phyloP scores from a whole-genome alignment of 92 coral and sea anemone species.

The Parazoanthus swiftii region DNA sequence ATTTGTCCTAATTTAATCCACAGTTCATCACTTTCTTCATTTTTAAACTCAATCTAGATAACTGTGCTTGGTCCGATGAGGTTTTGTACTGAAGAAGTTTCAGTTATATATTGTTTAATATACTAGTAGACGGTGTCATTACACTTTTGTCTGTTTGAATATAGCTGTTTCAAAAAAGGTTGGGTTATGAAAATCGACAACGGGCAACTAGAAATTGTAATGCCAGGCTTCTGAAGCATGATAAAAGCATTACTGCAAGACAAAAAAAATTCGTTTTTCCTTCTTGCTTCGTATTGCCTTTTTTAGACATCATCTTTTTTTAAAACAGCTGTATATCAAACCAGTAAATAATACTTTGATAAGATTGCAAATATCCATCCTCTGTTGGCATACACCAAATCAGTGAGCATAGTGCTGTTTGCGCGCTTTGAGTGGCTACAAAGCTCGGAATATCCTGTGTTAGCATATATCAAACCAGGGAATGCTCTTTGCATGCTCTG shows the following conservation, averaged over 20 bases:
- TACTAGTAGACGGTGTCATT: background rate
- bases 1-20: constrained; percentile 3
- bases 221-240: background rate
- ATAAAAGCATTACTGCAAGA: too few relatives aligned
- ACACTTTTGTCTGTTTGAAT: background rate
- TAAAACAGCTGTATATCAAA: background rate
- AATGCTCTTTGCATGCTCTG: too few relatives aligned
- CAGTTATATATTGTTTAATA: background rate
- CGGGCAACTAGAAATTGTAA: background rate
- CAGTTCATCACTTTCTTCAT: background rate
- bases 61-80: background rate
- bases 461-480: too few relatives aligned
- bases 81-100: background rate
- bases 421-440: too few relatives aligned
- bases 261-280: background rate
- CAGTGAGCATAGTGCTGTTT: background rate
- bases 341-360: background rate
- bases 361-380: background rate
- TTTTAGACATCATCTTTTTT: background rate
- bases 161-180: background rate
- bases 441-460: too few relatives aligned
- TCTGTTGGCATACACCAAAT: background rate
- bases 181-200: background rate
- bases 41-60: background rate
- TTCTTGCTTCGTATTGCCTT: background rate